These are phyloP conservation scores for Gymnogyps californianus DNA, from an alignment of 2,113 vertebrate species.

Conservation along the genomic window DNA sequence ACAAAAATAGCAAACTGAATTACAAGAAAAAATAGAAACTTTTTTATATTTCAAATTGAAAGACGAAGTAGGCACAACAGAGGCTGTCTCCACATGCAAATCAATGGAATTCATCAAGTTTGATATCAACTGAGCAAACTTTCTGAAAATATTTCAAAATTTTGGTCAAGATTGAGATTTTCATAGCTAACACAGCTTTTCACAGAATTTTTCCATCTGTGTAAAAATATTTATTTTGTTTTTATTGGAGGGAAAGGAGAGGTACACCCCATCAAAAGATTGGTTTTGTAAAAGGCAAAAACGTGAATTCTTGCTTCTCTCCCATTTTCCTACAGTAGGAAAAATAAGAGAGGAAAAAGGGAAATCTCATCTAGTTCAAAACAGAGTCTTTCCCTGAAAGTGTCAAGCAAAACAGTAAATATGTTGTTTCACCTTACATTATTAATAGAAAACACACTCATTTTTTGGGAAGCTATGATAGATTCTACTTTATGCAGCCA, in stretches of 20 bases:
- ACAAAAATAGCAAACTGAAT: background rate
- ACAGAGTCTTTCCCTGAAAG: background rate
- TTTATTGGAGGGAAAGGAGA: background rate
- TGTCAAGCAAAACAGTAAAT: background rate
- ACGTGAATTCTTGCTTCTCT: background rate
- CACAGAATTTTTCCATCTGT: background rate
- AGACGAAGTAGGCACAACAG: background rate
- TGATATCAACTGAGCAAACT: background rate
- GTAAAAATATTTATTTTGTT: background rate
- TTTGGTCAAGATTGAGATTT: background rate
- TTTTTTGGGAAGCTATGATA: background rate
- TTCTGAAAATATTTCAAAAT: background rate
- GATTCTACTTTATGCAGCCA: background rate
- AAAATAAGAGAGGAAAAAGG: background rate
- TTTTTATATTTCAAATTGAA: background rate
- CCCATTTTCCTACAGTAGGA: background rate
- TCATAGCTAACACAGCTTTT: background rate
- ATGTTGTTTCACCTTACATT: background rate
- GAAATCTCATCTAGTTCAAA: background rate
- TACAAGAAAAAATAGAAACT: rapidly evolving
- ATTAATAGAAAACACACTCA: background rate
- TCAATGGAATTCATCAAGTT: background rate
- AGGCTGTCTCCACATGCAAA: background rate
- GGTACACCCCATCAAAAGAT: background rate
- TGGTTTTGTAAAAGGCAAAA: background rate